phyloP scores from a whole-genome alignment of 1,140 invertebrate species.

The Xylocopa sonorina region DNA sequence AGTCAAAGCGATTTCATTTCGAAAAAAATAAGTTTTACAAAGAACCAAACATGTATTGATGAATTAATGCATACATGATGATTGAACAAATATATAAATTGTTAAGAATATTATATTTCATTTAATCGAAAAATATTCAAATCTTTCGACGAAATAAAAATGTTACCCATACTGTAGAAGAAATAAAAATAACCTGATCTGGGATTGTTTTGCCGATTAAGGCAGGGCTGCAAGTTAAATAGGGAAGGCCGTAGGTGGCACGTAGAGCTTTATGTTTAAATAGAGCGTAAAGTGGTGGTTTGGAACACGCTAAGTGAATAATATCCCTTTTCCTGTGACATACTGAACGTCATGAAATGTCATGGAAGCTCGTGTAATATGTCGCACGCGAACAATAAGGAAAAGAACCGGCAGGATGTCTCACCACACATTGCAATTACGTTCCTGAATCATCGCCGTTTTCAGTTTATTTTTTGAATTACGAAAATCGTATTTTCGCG shows the following conservation, averaged over 20 bases:
- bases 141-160: neutral
- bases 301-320: constrained; percentile 74
- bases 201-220: constrained; percentile 35
- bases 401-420: constrained; percentile 31
- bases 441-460: neutral
- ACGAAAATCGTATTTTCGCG: too few species aligned
- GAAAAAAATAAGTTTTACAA: too few species aligned
- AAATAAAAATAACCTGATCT: constrained; percentile 1
- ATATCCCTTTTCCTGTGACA: constrained; percentile 77
- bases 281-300: constrained; percentile 74
- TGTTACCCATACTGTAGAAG: too few species aligned
- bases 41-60: too few species aligned
- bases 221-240: constrained; percentile 58
- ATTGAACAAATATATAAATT: too few species aligned
- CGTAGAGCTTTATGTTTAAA: constrained; percentile 67
- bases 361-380: constrained; percentile 48
- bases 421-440: constrained; percentile 13
- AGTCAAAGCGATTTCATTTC: too few species aligned
- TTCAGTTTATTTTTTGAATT: neutral
- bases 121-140: neutral
- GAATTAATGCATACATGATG: too few species aligned
- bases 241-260: constrained; percentile 68
- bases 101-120: too few species aligned
- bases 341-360: constrained; percentile 66
- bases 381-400: constrained; percentile 45